Conservation (phyloP, 1,140 invertebrate species). For the Apolygus lucorum region DNA sequence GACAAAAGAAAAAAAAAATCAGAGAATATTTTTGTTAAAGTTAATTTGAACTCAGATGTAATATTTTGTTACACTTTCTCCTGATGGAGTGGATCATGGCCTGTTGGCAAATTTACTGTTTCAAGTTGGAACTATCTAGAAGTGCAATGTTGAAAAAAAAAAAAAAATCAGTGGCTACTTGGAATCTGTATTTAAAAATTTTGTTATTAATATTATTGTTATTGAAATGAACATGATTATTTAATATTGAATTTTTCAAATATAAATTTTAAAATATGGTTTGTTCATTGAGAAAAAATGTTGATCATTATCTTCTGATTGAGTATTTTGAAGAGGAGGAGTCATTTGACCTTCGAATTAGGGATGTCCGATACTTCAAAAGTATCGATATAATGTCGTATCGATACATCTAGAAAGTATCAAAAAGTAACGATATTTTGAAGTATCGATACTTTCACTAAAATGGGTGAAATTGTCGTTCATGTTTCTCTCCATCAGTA, state of each 20-base stretch:
- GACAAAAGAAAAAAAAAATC: background rate
- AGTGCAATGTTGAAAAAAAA: background rate
- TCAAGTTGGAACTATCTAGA: conserved; percentile 6
- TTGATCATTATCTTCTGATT: too few species aligned
- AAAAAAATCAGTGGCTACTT: background rate
- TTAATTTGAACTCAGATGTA: background rate
- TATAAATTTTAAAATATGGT: background rate
- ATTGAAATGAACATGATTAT: conserved; percentile 6
- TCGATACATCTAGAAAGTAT: too few species aligned
- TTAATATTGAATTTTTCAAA: background rate
- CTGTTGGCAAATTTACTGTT: background rate
- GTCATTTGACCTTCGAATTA: too few species aligned
- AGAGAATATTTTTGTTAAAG: conserved; percentile 10
- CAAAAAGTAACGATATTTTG: too few species aligned
- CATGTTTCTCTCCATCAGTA: too few species aligned
- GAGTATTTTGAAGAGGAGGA: too few species aligned
- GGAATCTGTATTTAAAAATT: background rate
- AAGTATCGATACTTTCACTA: too few species aligned
- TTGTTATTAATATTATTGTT: conserved; percentile 7
- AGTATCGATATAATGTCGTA: too few species aligned
- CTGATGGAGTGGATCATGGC: background rate
- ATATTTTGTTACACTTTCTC: background rate
- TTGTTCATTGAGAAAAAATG: background rate
- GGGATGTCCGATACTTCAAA: too few species aligned
- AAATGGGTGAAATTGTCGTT: too few species aligned